These are phyloP conservation scores for Therioaphis trifolii DNA, from an alignment of 2,888 invertebrate genomes.

Conservation along the genomic window DNA sequence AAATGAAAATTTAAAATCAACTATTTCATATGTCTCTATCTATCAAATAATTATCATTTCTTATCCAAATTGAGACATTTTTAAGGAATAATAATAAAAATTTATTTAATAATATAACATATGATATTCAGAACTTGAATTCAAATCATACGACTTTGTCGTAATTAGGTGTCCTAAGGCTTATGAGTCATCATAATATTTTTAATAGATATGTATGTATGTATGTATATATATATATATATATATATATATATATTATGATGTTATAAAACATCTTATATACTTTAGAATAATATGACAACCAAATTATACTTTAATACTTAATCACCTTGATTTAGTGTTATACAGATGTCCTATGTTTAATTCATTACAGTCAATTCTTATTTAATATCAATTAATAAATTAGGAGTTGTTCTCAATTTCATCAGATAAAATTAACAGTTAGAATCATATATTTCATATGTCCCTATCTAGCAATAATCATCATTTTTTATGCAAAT, in stretches of 20 bases:
- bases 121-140: background rate
- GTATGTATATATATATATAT: no score
- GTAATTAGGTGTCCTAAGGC: slow-evolving; percentile 11
- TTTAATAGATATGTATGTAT: slow-evolving; percentile 63
- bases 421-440: background rate
- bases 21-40: no score
- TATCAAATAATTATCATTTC: no score
- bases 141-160: background rate
- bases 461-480: slow-evolving; percentile 2
- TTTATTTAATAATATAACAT: background rate
- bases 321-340: background rate
- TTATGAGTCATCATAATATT: slow-evolving; percentile 6
- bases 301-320: no score
- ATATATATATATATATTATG: no score
- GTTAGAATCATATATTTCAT: background rate
- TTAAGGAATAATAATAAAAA: no score
- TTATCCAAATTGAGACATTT: no score
- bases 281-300: no score
- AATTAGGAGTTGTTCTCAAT: background rate
- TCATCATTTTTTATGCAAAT: background rate
- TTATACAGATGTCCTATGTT: slow-evolving; percentile 20
- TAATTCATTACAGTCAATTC: slow-evolving; percentile 1
- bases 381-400: background rate
- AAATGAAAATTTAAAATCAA: no score
- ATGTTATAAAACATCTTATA: no score